These are phyloP conservation scores for Thryonomys swinderianus DNA, from an alignment of 2,113 vertebrate genomes.

Conservation along the genomic window DNA sequence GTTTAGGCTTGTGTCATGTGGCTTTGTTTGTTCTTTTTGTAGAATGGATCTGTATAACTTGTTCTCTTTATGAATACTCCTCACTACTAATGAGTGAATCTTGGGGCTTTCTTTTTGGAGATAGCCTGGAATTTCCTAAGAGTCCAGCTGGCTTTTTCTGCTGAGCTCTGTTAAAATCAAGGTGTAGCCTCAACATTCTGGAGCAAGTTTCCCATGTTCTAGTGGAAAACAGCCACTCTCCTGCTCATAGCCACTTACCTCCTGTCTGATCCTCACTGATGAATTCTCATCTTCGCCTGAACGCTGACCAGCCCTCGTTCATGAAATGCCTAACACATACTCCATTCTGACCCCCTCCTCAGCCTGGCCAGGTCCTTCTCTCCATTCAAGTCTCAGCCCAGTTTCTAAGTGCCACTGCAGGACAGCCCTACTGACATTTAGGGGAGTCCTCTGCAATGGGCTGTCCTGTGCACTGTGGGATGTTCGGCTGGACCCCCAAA, in stretches of 20 bases:
- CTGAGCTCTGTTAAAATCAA: constrained; percentile 41
- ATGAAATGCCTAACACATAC: background rate
- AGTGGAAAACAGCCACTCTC: background rate
- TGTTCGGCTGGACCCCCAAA: background rate
- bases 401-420: background rate
- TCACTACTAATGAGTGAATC: background rate
- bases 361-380: background rate
- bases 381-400: background rate
- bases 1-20: background rate
- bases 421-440: background rate
- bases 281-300: background rate
- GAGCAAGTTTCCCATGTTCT: background rate
- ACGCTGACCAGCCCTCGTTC: background rate
- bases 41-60: background rate
- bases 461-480: background rate
- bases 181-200: background rate
- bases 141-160: background rate
- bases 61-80: background rate
- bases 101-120: background rate
- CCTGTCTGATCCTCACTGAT: no score
- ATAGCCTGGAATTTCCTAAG: background rate
- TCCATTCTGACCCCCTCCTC: background rate
- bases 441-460: background rate
- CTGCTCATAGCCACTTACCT: background rate
- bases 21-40: constrained; percentile 2